Conservation (phyloP, 1,140 invertebrate genomes). For the Leptinotarsa undecemlineata region DNA sequence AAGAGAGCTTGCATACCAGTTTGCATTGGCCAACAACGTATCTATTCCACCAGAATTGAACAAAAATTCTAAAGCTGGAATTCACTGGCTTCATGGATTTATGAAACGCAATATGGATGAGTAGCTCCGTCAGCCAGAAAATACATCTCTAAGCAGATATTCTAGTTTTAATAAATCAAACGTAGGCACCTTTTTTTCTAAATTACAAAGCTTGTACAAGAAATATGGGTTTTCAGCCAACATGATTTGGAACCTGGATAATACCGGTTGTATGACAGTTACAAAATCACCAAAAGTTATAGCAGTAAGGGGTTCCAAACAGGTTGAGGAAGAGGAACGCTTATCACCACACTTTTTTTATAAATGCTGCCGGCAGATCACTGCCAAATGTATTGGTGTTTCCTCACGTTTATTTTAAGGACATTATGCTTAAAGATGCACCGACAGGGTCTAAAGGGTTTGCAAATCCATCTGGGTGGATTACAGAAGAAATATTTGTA, state of each 20-base stretch:
- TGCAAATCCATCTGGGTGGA: too few relatives aligned
- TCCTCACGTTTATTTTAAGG: slow-evolving; percentile 50
- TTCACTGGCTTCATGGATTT: slow-evolving; percentile 32
- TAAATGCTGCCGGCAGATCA: slow-evolving; percentile 46
- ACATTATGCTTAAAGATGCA: slow-evolving; percentile 52
- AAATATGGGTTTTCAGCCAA: slow-evolving; percentile 47
- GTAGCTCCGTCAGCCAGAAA: slow-evolving; percentile 28
- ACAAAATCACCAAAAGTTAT: slow-evolving; percentile 53
- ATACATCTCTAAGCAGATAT: slow-evolving; percentile 26
- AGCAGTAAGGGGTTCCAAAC: slow-evolving; percentile 52
- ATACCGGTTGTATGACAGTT: slow-evolving; percentile 58
- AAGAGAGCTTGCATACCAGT: slow-evolving; percentile 42
- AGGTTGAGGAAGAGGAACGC: slow-evolving; percentile 56
- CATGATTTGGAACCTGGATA: slow-evolving; percentile 54
- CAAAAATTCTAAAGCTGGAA: slow-evolving; percentile 49
- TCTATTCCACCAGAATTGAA: slow-evolving; percentile 47
- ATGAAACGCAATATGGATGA: slow-evolving; percentile 19
- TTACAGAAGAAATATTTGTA: too few relatives aligned
- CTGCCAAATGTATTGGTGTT: slow-evolving; percentile 54
- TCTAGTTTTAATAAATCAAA: slow-evolving; percentile 50
- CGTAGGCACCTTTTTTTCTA: slow-evolving; percentile 52
- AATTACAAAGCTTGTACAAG: slow-evolving; percentile 47
- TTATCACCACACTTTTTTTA: slow-evolving; percentile 48
- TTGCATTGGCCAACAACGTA: slow-evolving; percentile 39
- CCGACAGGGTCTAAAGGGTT: slow-evolving; percentile 45